Conservation (phyloP, 1,140 invertebrate genomes). For the Atta cephalotes region DNA sequence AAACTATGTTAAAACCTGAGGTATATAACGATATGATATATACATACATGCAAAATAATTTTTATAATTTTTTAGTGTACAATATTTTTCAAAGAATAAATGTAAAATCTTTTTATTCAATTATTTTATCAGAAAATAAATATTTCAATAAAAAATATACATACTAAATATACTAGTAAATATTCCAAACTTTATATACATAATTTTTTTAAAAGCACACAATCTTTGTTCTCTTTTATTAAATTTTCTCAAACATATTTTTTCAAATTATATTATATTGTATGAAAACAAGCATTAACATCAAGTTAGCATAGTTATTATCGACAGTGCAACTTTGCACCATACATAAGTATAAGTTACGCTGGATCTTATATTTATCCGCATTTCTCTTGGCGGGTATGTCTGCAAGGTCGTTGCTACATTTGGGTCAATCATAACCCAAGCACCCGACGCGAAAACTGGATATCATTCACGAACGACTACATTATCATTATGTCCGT, state of each 20-base stretch:
- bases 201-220: background rate
- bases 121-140: background rate
- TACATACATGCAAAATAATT: too few species aligned
- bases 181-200: background rate
- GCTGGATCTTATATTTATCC: slow-evolving; percentile 56
- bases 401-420: slow-evolving; percentile 53
- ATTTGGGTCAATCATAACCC: slow-evolving; percentile 64
- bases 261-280: background rate
- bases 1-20: too few species aligned
- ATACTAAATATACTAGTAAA: background rate
- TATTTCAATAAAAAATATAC: background rate
- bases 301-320: background rate
- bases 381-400: slow-evolving; percentile 51
- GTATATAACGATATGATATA: too few species aligned
- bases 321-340: background rate
- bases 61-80: background rate
- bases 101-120: background rate
- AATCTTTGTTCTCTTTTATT: background rate
- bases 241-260: background rate
- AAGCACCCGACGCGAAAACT: slow-evolving; percentile 48
- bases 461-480: slow-evolving; percentile 45
- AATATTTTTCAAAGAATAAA: background rate
- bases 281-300: slow-evolving; percentile 18
- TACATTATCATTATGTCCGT: slow-evolving; percentile 45
- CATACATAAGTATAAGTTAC: background rate